Conservation (phyloP, 2,113 vertebrate genomes). For the Picathartes gymnocephalus region DNA sequence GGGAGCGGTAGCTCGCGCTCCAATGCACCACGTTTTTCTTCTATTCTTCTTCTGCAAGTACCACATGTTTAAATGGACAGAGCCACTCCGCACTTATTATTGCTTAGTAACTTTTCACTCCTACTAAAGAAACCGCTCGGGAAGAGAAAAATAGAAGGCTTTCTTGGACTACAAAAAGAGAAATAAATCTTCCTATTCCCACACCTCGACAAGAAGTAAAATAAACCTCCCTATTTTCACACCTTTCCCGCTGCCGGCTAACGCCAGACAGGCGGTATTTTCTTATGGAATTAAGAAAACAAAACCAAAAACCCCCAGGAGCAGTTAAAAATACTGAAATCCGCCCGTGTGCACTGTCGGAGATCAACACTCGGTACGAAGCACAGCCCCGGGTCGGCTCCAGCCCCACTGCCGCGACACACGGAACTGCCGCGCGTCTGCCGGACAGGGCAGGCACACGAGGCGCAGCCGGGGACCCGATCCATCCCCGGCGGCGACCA, state of each 20-base stretch:
- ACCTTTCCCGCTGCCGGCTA: background rate
- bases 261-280: background rate
- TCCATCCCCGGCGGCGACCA: background rate
- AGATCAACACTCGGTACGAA: rapidly evolving
- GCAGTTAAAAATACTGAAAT: background rate
- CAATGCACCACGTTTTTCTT: background rate
- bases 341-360: rapidly evolving
- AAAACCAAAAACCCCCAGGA: background rate
- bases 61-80: background rate
- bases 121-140: background rate
- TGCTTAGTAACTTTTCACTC: background rate
- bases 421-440: background rate
- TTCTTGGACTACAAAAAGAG: background rate
- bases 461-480: too few relatives aligned
- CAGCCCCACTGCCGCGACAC: background rate
- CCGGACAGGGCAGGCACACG: background rate
- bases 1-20: background rate
- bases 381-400: rapidly evolving
- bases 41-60: background rate
- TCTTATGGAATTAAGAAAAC: background rate
- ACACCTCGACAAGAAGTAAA: background rate
- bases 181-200: background rate
- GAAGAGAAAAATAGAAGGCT: background rate
- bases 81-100: background rate
- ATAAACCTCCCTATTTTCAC: background rate